Conservation (phyloP, 2,888 invertebrate species). For the Eupithecia insigniata region DNA sequence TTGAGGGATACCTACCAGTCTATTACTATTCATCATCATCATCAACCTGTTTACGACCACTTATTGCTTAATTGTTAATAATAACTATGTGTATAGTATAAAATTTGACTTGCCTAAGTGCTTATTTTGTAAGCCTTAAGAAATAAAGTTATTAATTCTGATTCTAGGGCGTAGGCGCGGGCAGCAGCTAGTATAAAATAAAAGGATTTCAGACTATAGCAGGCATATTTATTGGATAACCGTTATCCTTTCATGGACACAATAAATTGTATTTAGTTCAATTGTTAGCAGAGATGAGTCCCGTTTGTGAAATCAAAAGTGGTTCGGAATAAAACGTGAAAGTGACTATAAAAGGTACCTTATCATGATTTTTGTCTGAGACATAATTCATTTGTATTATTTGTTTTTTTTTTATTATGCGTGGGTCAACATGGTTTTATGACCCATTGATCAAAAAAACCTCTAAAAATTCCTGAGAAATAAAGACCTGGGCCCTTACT, state of each 20-base stretch:
- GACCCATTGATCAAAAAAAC: neutral
- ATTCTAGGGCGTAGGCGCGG: no score
- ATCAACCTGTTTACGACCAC: no score
- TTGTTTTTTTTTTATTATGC: neutral
- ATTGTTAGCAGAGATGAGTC: conserved; percentile 25
- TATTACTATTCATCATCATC: no score
- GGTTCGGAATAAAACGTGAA: conserved; percentile 9
- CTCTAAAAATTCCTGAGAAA: neutral
- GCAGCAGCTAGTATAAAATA: no score
- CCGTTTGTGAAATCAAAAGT: conserved; percentile 23
- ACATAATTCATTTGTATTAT: conserved; percentile 2
- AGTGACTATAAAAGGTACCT: neutral
- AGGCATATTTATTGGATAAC: neutral
- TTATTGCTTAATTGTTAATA: no score
- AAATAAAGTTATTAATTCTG: no score
- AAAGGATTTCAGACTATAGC: neutral
- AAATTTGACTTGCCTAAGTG: no score
- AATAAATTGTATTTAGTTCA: conserved; percentile 23
- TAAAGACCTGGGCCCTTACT: no score
- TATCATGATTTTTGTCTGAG: neutral
- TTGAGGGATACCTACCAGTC: neutral
- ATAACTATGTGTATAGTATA: no score
- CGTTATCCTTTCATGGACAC: conserved; percentile 26
- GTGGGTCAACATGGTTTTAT: neutral
- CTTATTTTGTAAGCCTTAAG: no score